Evolutionary conservation across 2,113 vertebrate genomes (phyloP).

Genomic region (Semnornis frantzii): DNA sequence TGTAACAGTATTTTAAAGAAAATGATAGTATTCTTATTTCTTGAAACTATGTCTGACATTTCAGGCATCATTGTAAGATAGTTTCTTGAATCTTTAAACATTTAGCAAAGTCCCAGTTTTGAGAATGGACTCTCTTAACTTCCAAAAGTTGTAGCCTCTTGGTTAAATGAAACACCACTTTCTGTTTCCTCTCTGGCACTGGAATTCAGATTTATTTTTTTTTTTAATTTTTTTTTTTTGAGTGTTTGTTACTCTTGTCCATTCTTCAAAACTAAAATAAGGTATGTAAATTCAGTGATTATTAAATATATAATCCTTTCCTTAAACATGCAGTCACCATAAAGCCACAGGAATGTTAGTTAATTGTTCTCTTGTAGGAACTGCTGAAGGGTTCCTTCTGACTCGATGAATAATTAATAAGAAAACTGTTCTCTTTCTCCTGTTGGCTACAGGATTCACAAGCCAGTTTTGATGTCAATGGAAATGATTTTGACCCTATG

Average conservation of each 20-base stretch:
- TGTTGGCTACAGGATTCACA: conserved; percentile 87
- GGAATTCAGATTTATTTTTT: neutral
- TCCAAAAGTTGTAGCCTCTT: neutral
- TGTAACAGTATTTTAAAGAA: neutral
- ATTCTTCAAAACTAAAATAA: neutral
- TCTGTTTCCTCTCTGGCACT: neutral
- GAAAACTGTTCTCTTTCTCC: conserved; percentile 32
- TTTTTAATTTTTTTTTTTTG: neutral
- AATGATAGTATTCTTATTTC: neutral
- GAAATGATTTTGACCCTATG: conserved; percentile 98
- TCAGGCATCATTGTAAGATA: neutral
- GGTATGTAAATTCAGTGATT: neutral
- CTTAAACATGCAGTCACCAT: neutral
- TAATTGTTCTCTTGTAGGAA: conserved; percentile 65
- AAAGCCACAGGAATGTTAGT: conserved; percentile 20
- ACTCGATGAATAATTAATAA: conserved; percentile 62
- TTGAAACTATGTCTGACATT: neutral
- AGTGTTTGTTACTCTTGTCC: neutral
- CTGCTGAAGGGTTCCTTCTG: conserved; percentile 54
- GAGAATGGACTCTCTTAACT: neutral
- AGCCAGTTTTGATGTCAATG: conserved; percentile 98
- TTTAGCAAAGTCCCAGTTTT: neutral
- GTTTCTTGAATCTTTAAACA: neutral
- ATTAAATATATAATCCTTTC: conserved; percentile 1
- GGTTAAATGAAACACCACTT: neutral